Percentiles rank a stretch among this genome's conserved stretches.
phyloP scores from a whole-genome alignment of 2,888 invertebrate genomes.

The Melinaea menophilus region DNA sequence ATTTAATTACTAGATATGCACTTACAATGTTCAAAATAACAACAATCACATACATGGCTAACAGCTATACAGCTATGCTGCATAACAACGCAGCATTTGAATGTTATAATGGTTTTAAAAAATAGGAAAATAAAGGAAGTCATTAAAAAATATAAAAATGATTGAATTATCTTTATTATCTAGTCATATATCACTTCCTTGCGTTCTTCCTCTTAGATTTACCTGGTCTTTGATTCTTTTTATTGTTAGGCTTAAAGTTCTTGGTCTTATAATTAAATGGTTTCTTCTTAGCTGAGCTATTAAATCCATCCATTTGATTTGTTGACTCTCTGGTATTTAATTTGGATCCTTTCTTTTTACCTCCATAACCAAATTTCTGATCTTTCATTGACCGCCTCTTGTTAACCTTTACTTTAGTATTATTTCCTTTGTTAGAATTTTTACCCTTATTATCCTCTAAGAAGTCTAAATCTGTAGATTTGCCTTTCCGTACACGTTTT shows the following conservation, averaged over 20 bases:
- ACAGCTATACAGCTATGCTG: no score
- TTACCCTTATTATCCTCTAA: slow-evolving; percentile 80
- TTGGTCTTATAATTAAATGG: slow-evolving; percentile 63
- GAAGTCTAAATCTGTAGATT: slow-evolving; percentile 87
- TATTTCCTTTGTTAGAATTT: slow-evolving; percentile 43
- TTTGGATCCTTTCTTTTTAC: slow-evolving; percentile 94
- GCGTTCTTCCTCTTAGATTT: slow-evolving; percentile 72
- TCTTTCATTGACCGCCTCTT: slow-evolving; percentile 83
- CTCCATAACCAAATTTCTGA: slow-evolving; percentile 95
- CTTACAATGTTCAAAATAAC: no score
- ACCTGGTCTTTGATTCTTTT: slow-evolving; percentile 74
- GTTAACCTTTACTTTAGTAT: slow-evolving; percentile 53
- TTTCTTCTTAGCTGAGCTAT: slow-evolving; percentile 62
- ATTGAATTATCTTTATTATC: slow-evolving; percentile 20
- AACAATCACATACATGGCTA: no score
- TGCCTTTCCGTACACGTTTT: slow-evolving; percentile 94
- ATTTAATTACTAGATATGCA: no score
- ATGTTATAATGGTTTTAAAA: no score
- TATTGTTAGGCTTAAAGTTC: slow-evolving; percentile 58
- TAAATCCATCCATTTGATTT: slow-evolving; percentile 80
- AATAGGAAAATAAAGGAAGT: no score
- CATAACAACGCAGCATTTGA: no score
- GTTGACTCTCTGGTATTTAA: slow-evolving; percentile 90
- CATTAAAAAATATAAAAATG: slow-evolving; percentile 6
- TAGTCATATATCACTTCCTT: slow-evolving; percentile 47